Conservation (phyloP, 53 echinoderm and acorn worm species). For the Astropecten irregularis region DNA sequence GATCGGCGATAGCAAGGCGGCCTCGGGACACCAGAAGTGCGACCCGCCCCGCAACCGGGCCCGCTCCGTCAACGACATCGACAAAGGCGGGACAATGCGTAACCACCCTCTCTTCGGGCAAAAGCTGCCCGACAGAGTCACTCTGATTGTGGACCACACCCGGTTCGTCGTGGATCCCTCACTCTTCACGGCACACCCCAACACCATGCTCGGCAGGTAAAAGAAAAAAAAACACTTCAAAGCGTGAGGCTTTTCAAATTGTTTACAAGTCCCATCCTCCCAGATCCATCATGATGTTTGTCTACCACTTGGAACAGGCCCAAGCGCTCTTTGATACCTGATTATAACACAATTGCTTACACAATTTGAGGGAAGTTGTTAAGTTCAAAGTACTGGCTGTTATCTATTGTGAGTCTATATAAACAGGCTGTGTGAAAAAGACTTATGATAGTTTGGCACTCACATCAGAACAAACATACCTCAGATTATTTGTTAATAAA, state of each 20-base stretch:
- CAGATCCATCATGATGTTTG: too few relatives aligned
- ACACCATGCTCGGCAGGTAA: slow-evolving; percentile 99
- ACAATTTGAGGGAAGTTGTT: too few relatives aligned
- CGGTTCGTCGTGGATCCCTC: slow-evolving; percentile 91
- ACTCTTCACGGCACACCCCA: slow-evolving; percentile 92
- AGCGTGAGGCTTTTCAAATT: neutral
- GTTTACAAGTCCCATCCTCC: neutral
- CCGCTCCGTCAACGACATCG: slow-evolving; percentile 29
- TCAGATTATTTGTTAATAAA: too few relatives aligned
- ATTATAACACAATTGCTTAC: too few relatives aligned
- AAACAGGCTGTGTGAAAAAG: too few relatives aligned
- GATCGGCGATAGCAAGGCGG: neutral
- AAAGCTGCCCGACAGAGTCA: slow-evolving; percentile 91
- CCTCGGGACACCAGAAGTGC: neutral
- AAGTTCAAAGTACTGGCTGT: too few relatives aligned
- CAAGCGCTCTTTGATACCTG: too few relatives aligned
- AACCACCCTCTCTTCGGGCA: slow-evolving; percentile 46
- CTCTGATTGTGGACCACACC: slow-evolving; percentile 91
- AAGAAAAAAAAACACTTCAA: too few relatives aligned
- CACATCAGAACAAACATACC: too few relatives aligned
- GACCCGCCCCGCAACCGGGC: slow-evolving; percentile 47
- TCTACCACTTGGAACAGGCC: too few relatives aligned
- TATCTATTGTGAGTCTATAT: too few relatives aligned
- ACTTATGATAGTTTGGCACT: too few relatives aligned
- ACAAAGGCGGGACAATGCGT: slow-evolving; percentile 49